These are phyloP conservation scores for Pollenia labialis DNA, from an alignment of 2,888 invertebrate species.

Conservation along the genomic window DNA sequence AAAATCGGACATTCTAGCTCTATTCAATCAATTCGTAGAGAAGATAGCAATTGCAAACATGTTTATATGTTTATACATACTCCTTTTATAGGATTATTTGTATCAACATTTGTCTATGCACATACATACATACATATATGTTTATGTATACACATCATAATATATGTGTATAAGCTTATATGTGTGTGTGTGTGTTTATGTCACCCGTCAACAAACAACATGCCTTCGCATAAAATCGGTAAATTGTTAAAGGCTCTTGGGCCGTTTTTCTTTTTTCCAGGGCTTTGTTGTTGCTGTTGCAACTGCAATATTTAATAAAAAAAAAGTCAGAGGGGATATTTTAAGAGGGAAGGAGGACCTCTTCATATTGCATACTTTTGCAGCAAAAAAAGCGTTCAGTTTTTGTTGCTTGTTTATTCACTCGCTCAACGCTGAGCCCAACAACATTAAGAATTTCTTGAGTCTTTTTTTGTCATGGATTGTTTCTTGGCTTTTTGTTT, in stretches of 20 bases:
- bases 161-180: background rate
- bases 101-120: constrained; percentile 17
- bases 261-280: constrained; percentile 7
- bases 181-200: constrained; percentile 25
- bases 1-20: background rate
- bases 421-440: constrained; percentile 34
- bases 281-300: constrained; percentile 22
- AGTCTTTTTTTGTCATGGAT: constrained; percentile 28
- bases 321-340: background rate
- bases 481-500: constrained; percentile 45
- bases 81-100: constrained; percentile 11
- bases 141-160: background rate
- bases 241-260: constrained; percentile 63
- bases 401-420: constrained; percentile 11
- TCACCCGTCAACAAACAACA: constrained; percentile 59
- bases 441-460: constrained; percentile 47
- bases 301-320: constrained; percentile 21
- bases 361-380: constrained; percentile 45
- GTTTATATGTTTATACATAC: background rate
- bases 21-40: background rate
- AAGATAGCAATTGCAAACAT: background rate
- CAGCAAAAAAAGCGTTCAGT: constrained; percentile 22
- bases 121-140: background rate
- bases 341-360: background rate
- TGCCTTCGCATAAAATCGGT: constrained; percentile 74